phyloP scores from a whole-genome alignment of 2,888 invertebrate species.

The Epinotia bilunana region DNA sequence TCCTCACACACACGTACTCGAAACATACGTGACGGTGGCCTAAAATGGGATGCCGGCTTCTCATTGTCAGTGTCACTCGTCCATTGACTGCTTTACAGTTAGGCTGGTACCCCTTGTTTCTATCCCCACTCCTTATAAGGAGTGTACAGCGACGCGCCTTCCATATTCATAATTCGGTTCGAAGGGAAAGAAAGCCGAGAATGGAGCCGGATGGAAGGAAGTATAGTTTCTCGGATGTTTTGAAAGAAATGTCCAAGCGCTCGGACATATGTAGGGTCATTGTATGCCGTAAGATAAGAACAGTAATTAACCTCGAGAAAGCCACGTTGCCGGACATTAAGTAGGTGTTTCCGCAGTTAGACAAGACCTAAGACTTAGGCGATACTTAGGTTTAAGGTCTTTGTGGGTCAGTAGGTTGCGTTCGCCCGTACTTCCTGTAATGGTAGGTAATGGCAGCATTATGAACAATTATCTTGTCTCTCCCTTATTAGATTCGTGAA shows the following conservation, averaged over 20 bases:
- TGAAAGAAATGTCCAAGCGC: conserved; percentile 29
- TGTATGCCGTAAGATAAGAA: conserved; percentile 48
- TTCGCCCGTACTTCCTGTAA: conserved; percentile 54
- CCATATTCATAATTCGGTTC: conserved; percentile 72
- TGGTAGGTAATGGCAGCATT: conserved; percentile 52
- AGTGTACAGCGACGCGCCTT: conserved; percentile 63
- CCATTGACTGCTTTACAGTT: conserved; percentile 79
- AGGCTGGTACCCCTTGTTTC: conserved; percentile 64
- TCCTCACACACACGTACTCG: conserved; percentile 60
- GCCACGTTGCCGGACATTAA: conserved; percentile 58
- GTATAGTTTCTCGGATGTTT: conserved; percentile 50
- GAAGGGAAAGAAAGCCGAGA: conserved; percentile 66
- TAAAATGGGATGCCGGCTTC: conserved; percentile 68
- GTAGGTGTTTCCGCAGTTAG: conserved; percentile 63
- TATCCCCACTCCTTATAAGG: conserved; percentile 63
- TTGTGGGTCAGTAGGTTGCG: conserved; percentile 72
- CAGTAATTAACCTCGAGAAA: conserved; percentile 69
- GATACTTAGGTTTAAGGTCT: conserved; percentile 58
- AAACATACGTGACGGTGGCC: conserved; percentile 71
- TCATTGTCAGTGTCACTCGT: conserved; percentile 79
- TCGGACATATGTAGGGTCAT: conserved; percentile 45
- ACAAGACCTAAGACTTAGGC: conserved; percentile 60
- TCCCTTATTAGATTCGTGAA: conserved; percentile 50
- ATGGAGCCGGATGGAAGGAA: conserved; percentile 54
- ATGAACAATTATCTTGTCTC: conserved; percentile 61